phyloP scores from a whole-genome alignment of 2,113 vertebrate species.

The Eulacestoma nigropectus region DNA sequence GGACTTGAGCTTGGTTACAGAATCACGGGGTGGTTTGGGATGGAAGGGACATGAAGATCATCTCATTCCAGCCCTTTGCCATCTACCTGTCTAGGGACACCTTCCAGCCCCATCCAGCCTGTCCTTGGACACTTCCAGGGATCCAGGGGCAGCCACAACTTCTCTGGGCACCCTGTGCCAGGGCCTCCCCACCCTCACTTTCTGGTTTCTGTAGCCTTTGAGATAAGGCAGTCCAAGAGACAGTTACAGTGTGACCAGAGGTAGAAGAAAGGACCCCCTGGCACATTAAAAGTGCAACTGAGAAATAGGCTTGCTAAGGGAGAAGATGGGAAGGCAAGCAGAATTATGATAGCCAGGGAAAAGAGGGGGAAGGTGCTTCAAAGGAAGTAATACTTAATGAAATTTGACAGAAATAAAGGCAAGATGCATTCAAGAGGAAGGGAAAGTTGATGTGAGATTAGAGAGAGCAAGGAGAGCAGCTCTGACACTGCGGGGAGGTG shows the following conservation, averaged over 20 bases:
- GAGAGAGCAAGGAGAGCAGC: background rate
- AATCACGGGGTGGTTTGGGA: background rate
- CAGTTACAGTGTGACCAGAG: background rate
- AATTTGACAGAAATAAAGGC: background rate
- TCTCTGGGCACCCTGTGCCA: background rate
- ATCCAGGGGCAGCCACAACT: background rate
- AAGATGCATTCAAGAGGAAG: background rate
- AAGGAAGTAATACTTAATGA: background rate
- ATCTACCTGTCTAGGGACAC: rapidly evolving
- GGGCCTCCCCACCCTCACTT: background rate
- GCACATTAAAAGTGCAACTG: background rate
- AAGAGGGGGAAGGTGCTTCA: background rate
- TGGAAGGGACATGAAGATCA: background rate
- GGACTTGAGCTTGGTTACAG: background rate
- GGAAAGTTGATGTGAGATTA: background rate
- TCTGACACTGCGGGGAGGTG: background rate
- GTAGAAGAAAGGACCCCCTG: background rate
- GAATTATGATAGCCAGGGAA: background rate
- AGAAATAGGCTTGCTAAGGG: background rate
- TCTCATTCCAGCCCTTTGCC: background rate
- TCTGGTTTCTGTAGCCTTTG: background rate
- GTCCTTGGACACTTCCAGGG: background rate
- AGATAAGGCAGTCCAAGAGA: background rate
- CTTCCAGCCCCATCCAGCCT: rapidly evolving
- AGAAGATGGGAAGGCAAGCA: background rate